A percentile compares a stretch with the other conserved stretches of the same genome.
phyloP scores from a whole-genome alignment of 2,113 vertebrate genomes.

The Lepidothrix coronata region DNA sequence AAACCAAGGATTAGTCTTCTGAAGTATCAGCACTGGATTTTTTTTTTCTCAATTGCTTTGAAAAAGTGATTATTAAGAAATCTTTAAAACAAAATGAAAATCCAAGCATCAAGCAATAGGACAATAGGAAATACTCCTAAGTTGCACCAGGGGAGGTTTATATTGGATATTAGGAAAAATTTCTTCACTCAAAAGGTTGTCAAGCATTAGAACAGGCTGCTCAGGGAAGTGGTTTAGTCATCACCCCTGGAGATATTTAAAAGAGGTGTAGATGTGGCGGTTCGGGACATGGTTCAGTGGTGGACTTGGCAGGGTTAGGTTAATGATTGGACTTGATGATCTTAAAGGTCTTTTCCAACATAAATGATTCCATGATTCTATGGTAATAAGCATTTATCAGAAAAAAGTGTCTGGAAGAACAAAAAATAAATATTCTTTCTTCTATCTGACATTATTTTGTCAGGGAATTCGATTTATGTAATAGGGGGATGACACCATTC shows the following conservation, averaged over 20 bases:
- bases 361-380: not conserved
- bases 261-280: not conserved
- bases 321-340: not conserved
- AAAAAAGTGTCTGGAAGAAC: not conserved
- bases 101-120: not conserved
- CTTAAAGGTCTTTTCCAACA: not conserved
- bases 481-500: not conserved
- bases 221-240: not conserved
- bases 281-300: not conserved
- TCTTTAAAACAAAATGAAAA: not conserved
- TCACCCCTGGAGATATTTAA: not conserved
- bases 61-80: not conserved
- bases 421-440: not conserved
- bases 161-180: not conserved
- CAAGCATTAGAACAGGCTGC: not conserved
- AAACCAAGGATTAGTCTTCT: not conserved
- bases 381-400: not conserved
- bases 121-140: not conserved
- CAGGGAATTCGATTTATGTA: not conserved
- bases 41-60: not conserved
- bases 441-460: not conserved
- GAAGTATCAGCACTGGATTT: not conserved
- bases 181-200: not conserved
- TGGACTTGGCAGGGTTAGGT: not conserved
- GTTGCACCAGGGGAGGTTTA: not conserved